Evolutionary conservation across 1,140 invertebrate species (phyloP), one percentile per base, ranked within the genome.

Genomic region (Drosophila mojavensis): DNA sequence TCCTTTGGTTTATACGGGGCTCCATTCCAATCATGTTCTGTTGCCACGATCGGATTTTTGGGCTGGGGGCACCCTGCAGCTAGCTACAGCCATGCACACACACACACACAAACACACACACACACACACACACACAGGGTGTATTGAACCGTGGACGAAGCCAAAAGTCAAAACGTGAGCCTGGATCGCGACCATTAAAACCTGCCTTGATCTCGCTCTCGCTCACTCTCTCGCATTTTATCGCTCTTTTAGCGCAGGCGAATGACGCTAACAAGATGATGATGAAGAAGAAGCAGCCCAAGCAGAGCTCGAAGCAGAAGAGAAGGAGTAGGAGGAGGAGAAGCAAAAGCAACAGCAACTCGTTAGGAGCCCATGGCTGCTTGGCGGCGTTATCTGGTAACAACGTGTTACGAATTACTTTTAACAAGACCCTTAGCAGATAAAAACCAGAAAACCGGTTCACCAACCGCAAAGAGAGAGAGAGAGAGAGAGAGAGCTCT

Each of bases 391-490:
- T 91, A 91, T 91, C 90, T 91, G 81, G 90, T 91, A 91, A 91
- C 90, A 91, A 91, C 90, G 90, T 91, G 90, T 91, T 91, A 91
- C 90, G 90, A 91, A 91, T 91, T 91, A 91, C 90, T 91, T 91
- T 91, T 91, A 91, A 91, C 90, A 91, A 91, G 90, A 86, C 90
- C 90, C 90, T 91, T 89, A 91, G 91, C 79, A 90, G 85, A 90
- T 90, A 90, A 90, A 90, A 90, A 81, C 81, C 86, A 74, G 50
- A 89, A 84, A 88, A 88, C 84, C 85, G 81, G 84, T 88, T 59
- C 7, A 45, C 13, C 45, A 51, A 24, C n/a, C 26, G 41, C 15
- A 15, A 15, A 30, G 56, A 59, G 50, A 43, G 65, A 72, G 28
- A 15, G 33, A 58, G 43, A 64, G 13, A 39, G 56, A 62, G 50